Base-by-base conservation (phyloP, 37 sponge, comb jelly and placozoan genomes). In the Amphimedon queenslandica region DNA sequence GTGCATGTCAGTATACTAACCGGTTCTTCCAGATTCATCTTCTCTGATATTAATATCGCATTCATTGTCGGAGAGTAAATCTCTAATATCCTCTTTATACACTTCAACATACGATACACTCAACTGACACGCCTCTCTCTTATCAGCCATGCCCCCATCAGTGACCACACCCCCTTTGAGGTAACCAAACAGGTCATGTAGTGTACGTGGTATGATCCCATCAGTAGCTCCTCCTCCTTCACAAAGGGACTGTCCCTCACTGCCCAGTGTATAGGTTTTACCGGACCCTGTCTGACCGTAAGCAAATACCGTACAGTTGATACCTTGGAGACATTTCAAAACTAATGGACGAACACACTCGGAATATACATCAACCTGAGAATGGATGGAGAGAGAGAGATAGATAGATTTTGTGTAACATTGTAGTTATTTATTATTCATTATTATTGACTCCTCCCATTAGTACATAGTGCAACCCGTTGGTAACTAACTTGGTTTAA, bases 241-340 rank as follows among this genome's bases (percentile, higher is more conserved):
- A 47, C 53, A 47, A 5, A 25, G 21, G 5, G 61, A n/a, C 28
- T 13, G 8, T 60, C 27, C 27, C 43, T 77, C 77, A 70, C 76
- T 76, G 51, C 76, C 76, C 2, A 87, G 67, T n/a, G 88, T 82
- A 65, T 63, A 82, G 30, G 88, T 87, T 57, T 87, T 87, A 0
- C 88, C 88, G 33, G 82, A 75, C 0, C 88, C 82, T 29, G 88
- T 87, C 36, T 87, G 88, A 40, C 88, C 88, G 42, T 87, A 87
- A 56, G 88, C 88, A 71, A 87, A 75, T 0, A 82, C 61, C 32
- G 88, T 87, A 24, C 75, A 77, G 64, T 87, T 87, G 67, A 83
- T 80, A 0, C 88, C 88, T 55, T 76, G 77, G 20, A 87, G 41
- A 33, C 56, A 77, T 21, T 51, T 67, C 4, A 42, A 58, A 13